Conservation (phyloP, 1,140 invertebrate species). For the Lasioglossum albipes region DNA sequence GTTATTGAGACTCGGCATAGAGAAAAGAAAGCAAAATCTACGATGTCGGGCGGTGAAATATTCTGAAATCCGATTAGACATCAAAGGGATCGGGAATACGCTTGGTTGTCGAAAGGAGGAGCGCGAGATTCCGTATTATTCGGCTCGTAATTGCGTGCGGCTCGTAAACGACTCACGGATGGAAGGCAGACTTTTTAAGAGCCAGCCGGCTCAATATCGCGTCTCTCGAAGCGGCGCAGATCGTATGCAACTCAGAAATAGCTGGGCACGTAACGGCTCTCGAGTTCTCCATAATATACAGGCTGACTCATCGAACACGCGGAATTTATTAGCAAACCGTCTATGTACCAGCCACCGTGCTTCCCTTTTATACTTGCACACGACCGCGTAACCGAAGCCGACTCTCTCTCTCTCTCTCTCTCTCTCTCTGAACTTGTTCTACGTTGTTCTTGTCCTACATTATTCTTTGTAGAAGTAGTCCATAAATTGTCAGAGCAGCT, state of each 20-base stretch:
- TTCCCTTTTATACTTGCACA: too few species aligned
- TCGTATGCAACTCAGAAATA: conserved; percentile 38
- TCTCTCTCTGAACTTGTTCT: too few species aligned
- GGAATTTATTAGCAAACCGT: conserved; percentile 19
- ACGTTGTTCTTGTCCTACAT: too few species aligned
- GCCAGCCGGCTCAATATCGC: conserved; percentile 25
- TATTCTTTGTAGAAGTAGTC: too few species aligned
- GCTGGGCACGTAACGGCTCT: conserved; percentile 30
- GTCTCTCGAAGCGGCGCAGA: conserved; percentile 7
- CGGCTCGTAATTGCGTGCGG: conserved; percentile 37
- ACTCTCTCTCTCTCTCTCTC: too few species aligned
- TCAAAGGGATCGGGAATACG: neutral
- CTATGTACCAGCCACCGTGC: neutral
- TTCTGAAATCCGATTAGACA: too few species aligned
- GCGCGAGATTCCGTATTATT: conserved; percentile 24
- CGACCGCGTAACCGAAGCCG: too few species aligned
- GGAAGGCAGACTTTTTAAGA: conserved; percentile 30
- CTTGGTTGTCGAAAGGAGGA: conserved; percentile 4
- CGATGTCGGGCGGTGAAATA: too few species aligned
- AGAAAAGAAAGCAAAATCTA: too few species aligned
- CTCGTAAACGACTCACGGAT: neutral
- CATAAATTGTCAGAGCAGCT: too few species aligned
- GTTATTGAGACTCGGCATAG: too few species aligned
- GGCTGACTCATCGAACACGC: neutral
- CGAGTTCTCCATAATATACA: conserved; percentile 15